phyloP scores from a whole-genome alignment of 1,140 invertebrate species.

The Pogonomyrmex barbatus region DNA sequence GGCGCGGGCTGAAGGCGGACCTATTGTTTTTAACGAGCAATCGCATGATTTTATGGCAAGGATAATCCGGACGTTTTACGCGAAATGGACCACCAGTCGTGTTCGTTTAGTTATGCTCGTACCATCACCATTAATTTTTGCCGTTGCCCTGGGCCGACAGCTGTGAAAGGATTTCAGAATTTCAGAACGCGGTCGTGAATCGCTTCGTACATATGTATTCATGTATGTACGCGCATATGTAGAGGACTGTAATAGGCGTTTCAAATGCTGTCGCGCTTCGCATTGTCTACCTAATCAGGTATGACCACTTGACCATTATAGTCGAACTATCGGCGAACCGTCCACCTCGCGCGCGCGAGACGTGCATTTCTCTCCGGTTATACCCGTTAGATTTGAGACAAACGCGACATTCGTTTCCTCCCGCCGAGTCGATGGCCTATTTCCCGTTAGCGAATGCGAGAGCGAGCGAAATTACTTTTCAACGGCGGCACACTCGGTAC shows the following conservation, averaged over 20 bases:
- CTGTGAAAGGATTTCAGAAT: slow-evolving; percentile 38
- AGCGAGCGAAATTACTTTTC: slow-evolving; percentile 23
- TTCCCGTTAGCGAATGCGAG: slow-evolving; percentile 27
- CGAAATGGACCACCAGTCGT: slow-evolving; percentile 16
- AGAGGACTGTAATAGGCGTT: neutral
- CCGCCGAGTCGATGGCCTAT: neutral
- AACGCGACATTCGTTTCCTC: slow-evolving; percentile 15
- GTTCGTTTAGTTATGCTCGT: slow-evolving; percentile 12
- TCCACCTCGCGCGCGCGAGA: neutral
- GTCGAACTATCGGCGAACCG: slow-evolving; percentile 31
- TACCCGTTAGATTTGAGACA: slow-evolving; percentile 26
- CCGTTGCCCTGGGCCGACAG: slow-evolving; percentile 20
- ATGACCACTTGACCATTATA: slow-evolving; percentile 38
- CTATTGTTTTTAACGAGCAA: slow-evolving; percentile 33
- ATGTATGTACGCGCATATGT: neutral
- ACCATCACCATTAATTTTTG: slow-evolving; percentile 36
- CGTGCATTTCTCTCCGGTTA: slow-evolving; percentile 26
- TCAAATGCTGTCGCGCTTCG: slow-evolving; percentile 1
- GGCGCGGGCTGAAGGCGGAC: neutral
- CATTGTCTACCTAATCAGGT: slow-evolving; percentile 49
- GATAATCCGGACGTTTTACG: slow-evolving; percentile 23
- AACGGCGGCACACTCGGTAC: neutral
- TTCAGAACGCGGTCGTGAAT: neutral
- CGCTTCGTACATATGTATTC: slow-evolving; percentile 25
- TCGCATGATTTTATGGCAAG: slow-evolving; percentile 21